Conservation (phyloP, 2,888 invertebrate genomes). For the Amphipoea oculea region DNA sequence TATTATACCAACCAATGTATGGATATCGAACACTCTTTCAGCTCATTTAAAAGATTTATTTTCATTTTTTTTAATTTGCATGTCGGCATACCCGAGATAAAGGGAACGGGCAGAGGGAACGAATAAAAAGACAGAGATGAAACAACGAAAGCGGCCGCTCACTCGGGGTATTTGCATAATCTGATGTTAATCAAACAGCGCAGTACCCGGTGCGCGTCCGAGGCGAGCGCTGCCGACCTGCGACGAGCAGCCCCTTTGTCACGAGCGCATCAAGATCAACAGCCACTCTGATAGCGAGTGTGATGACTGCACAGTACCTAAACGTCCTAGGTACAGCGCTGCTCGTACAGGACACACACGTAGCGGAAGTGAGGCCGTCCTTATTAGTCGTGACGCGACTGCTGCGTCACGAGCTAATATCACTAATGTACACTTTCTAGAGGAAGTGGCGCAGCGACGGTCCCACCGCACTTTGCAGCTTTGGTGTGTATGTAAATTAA, state of each 20-base stretch:
- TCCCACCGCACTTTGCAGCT: slow-evolving; percentile 48
- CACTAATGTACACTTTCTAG: slow-evolving; percentile 66
- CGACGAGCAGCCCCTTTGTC: slow-evolving; percentile 55
- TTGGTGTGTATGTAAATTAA: slow-evolving; percentile 63
- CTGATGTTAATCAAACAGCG: slow-evolving; percentile 90
- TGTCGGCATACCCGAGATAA: slow-evolving; percentile 89
- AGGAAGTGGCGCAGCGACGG: slow-evolving; percentile 72
- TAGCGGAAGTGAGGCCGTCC: slow-evolving; percentile 76
- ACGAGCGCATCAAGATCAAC: slow-evolving; percentile 57
- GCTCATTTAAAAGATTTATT: slow-evolving; percentile 87
- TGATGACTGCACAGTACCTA: slow-evolving; percentile 41
- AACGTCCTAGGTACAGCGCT: slow-evolving; percentile 21
- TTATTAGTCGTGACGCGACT: slow-evolving; percentile 74
- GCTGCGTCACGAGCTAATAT: slow-evolving; percentile 65
- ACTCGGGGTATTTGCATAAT: slow-evolving; percentile 89
- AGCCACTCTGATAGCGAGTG: slow-evolving; percentile 41
- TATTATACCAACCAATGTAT: slow-evolving; percentile 83
- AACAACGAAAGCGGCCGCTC: slow-evolving; percentile 88
- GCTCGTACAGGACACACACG: slow-evolving; percentile 72
- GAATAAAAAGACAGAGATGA: slow-evolving; percentile 86
- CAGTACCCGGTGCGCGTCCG: slow-evolving; percentile 73
- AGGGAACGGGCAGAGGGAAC: slow-evolving; percentile 82
- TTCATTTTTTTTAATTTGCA: slow-evolving; percentile 84
- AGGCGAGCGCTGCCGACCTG: slow-evolving; percentile 45
- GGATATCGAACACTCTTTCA: slow-evolving; percentile 88